A percentile compares a stretch with the other conserved stretches of the same genome.
These are phyloP conservation scores for Lapara coniferarum DNA, from an alignment of 2,888 invertebrate genomes.

Conservation along the genomic window DNA sequence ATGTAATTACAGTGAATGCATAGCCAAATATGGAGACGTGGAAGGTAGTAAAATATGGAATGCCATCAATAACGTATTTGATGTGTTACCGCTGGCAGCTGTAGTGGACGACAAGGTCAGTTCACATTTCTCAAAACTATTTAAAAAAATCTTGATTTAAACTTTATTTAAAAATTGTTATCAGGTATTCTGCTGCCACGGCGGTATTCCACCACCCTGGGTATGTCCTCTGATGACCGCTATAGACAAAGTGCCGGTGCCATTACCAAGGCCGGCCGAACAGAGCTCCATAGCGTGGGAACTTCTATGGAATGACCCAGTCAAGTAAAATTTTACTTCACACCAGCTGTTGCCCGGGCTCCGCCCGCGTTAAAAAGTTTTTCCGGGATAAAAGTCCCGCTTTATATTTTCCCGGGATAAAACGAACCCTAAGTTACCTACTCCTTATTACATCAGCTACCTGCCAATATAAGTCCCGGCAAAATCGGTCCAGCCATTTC, in stretches of 20 bases:
- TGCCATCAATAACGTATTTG: conserved; percentile 87
- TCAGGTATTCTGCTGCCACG: conserved; percentile 90
- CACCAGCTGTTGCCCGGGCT: neutral
- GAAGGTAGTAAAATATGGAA: conserved; percentile 87
- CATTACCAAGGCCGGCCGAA: conserved; percentile 85
- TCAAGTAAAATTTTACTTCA: conserved; percentile 65
- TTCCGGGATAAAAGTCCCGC: too few species aligned
- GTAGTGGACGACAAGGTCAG: conserved; percentile 87
- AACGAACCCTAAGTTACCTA: too few species aligned
- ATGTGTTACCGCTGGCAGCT: conserved; percentile 88
- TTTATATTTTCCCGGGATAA: too few species aligned
- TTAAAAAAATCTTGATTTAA: too few species aligned
- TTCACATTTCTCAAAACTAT: neutral
- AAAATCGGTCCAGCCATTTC: too few species aligned
- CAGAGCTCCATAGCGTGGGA: conserved; percentile 91
- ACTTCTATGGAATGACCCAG: conserved; percentile 90
- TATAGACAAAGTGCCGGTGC: conserved; percentile 86
- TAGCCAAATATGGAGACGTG: conserved; percentile 86
- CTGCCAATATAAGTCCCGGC: too few species aligned
- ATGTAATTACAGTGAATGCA: conserved; percentile 84
- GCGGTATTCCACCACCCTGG: conserved; percentile 89
- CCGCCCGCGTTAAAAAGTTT: too few species aligned
- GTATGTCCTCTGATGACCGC: conserved; percentile 84
- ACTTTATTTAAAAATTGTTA: neutral
- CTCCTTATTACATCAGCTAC: too few species aligned